Evolutionary conservation across 2,797 vertebrate genomes (phyloP).

Genomic region (Hippoglossus hippoglossus): DNA sequence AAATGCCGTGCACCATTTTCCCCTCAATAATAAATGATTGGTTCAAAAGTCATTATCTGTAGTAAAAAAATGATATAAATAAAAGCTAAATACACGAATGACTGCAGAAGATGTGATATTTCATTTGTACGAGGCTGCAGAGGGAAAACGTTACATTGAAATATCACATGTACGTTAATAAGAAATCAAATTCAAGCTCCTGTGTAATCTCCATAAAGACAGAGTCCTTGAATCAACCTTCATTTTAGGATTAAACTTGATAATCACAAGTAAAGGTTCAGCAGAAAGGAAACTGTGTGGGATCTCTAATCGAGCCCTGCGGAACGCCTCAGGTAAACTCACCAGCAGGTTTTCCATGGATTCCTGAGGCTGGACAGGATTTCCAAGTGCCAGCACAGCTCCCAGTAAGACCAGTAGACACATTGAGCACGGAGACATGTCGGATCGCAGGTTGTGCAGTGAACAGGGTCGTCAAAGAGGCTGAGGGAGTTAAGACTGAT

Average conservation of each 20-base stretch:
- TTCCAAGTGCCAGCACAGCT: not conserved
- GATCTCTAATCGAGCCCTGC: not conserved
- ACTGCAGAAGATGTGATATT: too few species aligned
- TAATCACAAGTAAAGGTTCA: not conserved
- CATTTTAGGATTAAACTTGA: not conserved
- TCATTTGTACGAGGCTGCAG: too few species aligned
- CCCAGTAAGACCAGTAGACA: constrained; percentile 62
- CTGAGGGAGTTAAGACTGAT: not conserved
- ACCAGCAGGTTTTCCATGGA: constrained; percentile 51
- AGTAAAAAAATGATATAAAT: too few species aligned
- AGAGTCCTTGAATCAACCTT: not conserved
- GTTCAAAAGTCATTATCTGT: too few species aligned
- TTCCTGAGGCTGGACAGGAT: not conserved
- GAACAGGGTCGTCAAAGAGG: not conserved
- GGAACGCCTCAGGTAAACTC: constrained; percentile 48
- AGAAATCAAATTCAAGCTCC: not conserved
- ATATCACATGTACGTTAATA: not conserved
- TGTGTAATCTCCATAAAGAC: not conserved
- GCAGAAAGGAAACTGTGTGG: not conserved
- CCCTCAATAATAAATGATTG: too few species aligned
- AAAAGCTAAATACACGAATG: too few species aligned
- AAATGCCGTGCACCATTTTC: too few species aligned
- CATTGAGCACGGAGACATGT: constrained; percentile 37
- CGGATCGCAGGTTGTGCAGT: not conserved
- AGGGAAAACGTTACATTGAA: not conserved